Evolutionary conservation across 2,113 vertebrate genomes (phyloP).

Genomic region (Microcebus murinus): DNA sequence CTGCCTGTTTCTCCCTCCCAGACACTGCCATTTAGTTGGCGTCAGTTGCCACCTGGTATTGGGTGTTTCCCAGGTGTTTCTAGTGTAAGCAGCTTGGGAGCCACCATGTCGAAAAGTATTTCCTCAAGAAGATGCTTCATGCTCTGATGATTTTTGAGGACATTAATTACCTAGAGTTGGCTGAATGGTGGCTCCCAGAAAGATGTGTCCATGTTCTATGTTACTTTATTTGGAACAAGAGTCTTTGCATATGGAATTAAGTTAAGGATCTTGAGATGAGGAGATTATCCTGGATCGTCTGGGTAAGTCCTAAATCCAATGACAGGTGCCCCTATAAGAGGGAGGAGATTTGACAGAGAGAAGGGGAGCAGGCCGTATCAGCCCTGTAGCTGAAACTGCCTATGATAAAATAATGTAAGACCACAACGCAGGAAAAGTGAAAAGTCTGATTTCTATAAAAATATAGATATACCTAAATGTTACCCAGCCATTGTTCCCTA

Average conservation of each 20-base stretch:
- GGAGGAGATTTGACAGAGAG: background rate
- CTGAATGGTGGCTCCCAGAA: background rate
- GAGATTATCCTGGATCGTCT: background rate
- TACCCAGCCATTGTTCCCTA: no score
- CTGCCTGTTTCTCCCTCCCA: background rate
- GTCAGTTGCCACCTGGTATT: background rate
- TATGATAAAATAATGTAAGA: no score
- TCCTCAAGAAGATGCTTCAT: background rate
- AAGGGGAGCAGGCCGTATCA: background rate
- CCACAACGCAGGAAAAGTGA: no score
- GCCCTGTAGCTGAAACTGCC: no score
- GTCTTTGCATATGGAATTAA: background rate
- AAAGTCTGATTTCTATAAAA: no score
- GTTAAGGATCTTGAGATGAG: background rate
- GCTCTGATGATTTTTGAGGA: background rate
- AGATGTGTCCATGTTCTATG: background rate
- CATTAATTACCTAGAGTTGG: background rate
- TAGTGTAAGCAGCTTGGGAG: background rate
- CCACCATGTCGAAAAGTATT: background rate
- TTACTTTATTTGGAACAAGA: background rate
- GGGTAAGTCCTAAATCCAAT: background rate
- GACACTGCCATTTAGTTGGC: background rate
- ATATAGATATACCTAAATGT: no score
- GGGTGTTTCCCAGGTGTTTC: background rate
- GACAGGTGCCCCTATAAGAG: background rate